Evolutionary conservation across 2,113 vertebrate species (phyloP).

Genomic region (Paradoxurus hermaphroditus): DNA sequence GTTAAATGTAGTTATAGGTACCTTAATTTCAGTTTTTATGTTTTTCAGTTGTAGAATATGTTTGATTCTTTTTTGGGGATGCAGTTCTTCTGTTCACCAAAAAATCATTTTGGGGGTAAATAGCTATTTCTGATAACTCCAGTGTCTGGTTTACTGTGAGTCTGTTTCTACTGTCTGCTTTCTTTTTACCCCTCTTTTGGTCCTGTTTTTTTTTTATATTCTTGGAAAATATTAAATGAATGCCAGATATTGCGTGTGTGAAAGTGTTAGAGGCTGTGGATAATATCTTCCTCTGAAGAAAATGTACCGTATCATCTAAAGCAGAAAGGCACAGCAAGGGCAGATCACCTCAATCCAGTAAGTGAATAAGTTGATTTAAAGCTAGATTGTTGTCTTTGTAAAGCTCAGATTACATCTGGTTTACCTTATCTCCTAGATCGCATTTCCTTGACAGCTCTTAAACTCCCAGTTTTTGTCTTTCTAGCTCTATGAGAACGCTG

Average conservation of each 20-base stretch:
- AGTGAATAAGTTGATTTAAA: background rate
- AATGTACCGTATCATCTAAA: background rate
- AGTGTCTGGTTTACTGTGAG: background rate
- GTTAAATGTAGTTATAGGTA: background rate
- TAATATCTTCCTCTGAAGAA: conserved; percentile 19
- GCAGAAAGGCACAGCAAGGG: background rate
- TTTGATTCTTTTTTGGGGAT: background rate
- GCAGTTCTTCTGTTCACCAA: background rate
- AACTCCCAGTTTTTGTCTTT: background rate
- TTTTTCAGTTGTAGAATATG: conserved; percentile 4
- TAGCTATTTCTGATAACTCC: background rate
- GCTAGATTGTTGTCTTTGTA: background rate
- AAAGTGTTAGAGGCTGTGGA: background rate
- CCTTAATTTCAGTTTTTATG: background rate
- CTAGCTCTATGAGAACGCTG: background rate
- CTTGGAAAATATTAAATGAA: background rate
- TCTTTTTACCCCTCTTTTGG: background rate
- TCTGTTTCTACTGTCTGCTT: background rate
- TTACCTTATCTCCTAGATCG: background rate
- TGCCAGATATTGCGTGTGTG: background rate
- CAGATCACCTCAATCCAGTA: background rate
- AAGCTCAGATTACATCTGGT: background rate
- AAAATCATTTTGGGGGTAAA: background rate
- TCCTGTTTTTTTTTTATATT: conserved; percentile 49
- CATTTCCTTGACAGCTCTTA: background rate